Base-by-base conservation (phyloP, 1,140 invertebrate species). In the Lanistes nyassanus region DNA sequence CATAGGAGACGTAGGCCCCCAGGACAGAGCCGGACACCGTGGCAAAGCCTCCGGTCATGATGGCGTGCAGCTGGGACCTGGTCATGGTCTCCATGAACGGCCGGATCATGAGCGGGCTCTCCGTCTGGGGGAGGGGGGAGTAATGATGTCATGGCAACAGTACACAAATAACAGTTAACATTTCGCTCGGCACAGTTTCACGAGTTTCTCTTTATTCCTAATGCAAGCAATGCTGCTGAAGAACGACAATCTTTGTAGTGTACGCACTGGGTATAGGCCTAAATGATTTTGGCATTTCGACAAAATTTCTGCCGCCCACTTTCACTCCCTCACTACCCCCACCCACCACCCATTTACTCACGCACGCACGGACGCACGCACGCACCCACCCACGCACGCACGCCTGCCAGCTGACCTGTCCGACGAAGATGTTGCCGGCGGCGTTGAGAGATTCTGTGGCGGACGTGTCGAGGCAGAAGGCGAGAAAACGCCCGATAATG, bases 401-500 rank as follows among this genome's bases (percentile, higher is more conserved):
- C 51, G 2, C 9, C 3, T 23, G 21, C 31, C 34, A 37, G 34
- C 34, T 66, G n/a, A 88, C 87, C 85, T 84, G 83, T 37, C 88
- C 88, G 53, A 89, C 81, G 72, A 89, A 89, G 53, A 89, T 88
- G 72, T 89, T 88, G 16, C 82, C 85, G 7, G 88, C 84, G n/a
- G 88, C 86, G 53, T 83, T 86, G 34, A 89, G 81, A 1, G 88
- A 87, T 76, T 88, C 86, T n/a, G 81, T 83, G 19, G 86, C 80
- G 16, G 85, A 83, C 0, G 85, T 88, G 21, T 79, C 78, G 79
- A 87, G 81, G 7, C 67, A 67, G 42, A 83, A 76, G 62, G 82
- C 74, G 26, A 88, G 79, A 16, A 86, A 37, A 53, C 79, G 69
- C 9, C 85, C 85, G 1, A 86, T 78, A 21, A 70, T 74, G 7